Conservation (phyloP, 2,113 vertebrate genomes). For the Clarias gariepinus region DNA sequence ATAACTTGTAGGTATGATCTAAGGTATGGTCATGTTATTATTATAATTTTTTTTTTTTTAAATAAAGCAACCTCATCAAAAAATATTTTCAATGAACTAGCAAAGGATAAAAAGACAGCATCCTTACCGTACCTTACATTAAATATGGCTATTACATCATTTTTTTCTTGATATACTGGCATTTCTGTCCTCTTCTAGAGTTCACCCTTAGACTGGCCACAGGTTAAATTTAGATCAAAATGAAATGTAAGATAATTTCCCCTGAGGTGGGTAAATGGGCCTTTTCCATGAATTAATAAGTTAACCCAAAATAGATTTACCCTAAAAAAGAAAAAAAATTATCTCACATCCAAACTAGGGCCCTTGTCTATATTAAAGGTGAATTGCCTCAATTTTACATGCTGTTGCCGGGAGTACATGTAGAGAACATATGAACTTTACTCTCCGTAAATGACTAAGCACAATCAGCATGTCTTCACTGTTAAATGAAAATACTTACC, state of each 20-base stretch:
- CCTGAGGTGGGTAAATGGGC: conserved; percentile 63
- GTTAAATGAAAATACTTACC: neutral
- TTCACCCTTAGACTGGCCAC: conserved; percentile 41
- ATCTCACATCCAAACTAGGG: conserved; percentile 15
- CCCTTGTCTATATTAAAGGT: conserved; percentile 11
- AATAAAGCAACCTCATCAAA: neutral
- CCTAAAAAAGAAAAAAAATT: conserved; percentile 30
- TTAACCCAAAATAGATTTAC: conserved; percentile 59
- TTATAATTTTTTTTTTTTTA: neutral
- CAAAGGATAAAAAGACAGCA: conserved; percentile 9
- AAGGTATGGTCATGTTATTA: neutral
- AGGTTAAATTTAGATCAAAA: conserved; percentile 63
- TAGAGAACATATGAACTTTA: neutral
- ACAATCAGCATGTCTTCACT: neutral
- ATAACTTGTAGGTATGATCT: neutral
- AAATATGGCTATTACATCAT: neutral
- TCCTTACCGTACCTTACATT: neutral
- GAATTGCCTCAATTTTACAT: conserved; percentile 14
- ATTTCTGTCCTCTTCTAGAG: conserved; percentile 34
- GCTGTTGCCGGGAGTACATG: neutral
- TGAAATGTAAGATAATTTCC: conserved; percentile 68
- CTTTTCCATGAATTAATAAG: conserved; percentile 74
- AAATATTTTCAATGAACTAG: neutral
- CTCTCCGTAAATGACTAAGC: neutral
- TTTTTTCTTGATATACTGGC: neutral